phyloP scores from a whole-genome alignment of 2,888 invertebrate genomes.

The Taphrorychus bicolor region DNA sequence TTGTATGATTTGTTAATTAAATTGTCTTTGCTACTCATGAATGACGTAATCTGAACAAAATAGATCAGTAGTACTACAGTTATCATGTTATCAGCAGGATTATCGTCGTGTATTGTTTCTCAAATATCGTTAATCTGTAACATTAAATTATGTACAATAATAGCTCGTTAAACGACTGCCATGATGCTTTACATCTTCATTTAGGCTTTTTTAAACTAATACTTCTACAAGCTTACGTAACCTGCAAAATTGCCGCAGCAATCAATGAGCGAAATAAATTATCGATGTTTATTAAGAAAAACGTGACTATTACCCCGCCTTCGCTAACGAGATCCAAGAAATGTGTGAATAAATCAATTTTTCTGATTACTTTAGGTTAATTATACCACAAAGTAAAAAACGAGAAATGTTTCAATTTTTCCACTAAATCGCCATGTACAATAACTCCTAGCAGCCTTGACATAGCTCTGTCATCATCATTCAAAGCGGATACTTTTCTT shows the following conservation, averaged over 20 bases:
- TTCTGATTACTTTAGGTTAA: background rate
- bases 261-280: background rate
- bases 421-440: background rate
- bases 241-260: too few relatives aligned
- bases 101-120: too few relatives aligned
- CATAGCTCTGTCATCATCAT: background rate
- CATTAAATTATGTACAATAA: too few relatives aligned
- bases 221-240: too few relatives aligned
- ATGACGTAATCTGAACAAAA: background rate
- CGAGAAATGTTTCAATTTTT: background rate
- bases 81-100: too few relatives aligned
- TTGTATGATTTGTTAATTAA: background rate
- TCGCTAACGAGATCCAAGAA: background rate
- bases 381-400: background rate
- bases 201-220: too few relatives aligned
- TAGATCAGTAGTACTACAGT: background rate
- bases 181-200: too few relatives aligned
- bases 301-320: background rate
- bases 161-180: too few relatives aligned
- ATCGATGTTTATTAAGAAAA: background rate
- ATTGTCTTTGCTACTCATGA: background rate
- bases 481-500: constrained; percentile 2
- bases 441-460: background rate
- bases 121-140: too few relatives aligned
- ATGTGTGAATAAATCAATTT: background rate